Base-by-base conservation (phyloP, 2,113 vertebrate species). In the Hydrochoerus hydrochaeris region DNA sequence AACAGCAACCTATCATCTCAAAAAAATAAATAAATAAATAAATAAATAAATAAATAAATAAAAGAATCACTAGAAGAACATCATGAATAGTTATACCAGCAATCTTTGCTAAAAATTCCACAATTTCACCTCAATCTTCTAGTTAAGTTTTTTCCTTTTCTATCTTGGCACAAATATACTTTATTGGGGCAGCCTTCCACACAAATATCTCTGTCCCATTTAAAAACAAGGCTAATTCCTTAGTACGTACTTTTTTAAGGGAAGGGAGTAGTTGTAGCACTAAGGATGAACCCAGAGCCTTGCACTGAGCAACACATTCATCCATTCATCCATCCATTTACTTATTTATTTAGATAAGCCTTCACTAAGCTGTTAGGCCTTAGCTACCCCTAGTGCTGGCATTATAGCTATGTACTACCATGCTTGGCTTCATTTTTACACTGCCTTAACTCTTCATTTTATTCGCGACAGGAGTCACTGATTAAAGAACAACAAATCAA, bases 361-460 rank as follows among this genome's bases (percentile, higher is more conserved):
- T 24, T 77, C 26, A 44, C 26, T 30, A 78, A 32, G 11, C 19
- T 46, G 41, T 16, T 78, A 46, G 30, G 14, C 75, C 28, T 78
- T 28, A 49, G 75, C 44, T 14, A 32, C 14, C 75, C 13, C 49
- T 7, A 78, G 26, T 17, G 28, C 26, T 75, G 44, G 44, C 44
- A 46, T 78, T 28, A 49, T 49, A 78, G 4, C 71, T 75, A 13
- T 44, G 26, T 14, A 17, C 26, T 19, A 46, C 22, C 80, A 82
- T 10, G 24, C 32, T 12, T 38, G 20, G 52, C 52, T 57, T 24
- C 35, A 92, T 32, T 85, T 71, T 46, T 71, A 17, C 44, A 62
- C n/a, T 80, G 67, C 32, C 62, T 44, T 80, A 91, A 69, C n/a
- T 44, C 62, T 94, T 96, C 52, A 22, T 89, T 89, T 69, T 69